Conservation (phyloP, 2,113 vertebrate species). For the Cheilinus undulatus region DNA sequence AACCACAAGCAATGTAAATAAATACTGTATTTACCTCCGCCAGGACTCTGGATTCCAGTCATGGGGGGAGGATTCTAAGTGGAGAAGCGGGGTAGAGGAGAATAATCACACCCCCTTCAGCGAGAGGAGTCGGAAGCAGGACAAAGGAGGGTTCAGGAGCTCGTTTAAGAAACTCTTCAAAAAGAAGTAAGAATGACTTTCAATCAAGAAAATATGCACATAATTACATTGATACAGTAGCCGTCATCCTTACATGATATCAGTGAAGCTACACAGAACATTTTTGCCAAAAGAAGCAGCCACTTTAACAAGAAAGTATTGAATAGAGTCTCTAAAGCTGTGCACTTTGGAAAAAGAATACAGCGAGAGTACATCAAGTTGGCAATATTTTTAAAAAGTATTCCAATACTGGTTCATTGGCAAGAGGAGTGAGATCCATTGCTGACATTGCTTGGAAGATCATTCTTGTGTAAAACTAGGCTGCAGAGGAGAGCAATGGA, state of each 20-base stretch:
- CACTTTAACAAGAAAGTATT: too few species aligned
- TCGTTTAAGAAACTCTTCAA: conserved; percentile 99
- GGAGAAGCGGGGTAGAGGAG: conserved; percentile 88
- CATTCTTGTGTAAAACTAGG: too few species aligned
- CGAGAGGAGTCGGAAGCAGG: conserved; percentile 92
- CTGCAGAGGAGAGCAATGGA: too few species aligned
- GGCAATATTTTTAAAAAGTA: too few species aligned
- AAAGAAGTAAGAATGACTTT: conserved; percentile 90
- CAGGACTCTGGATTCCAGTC: conserved; percentile 76
- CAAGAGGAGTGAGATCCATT: too few species aligned
- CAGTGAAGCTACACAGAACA: neutral
- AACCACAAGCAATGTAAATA: neutral
- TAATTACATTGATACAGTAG: neutral
- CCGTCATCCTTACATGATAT: neutral
- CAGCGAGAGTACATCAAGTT: too few species aligned
- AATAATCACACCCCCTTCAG: conserved; percentile 91
- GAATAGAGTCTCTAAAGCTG: too few species aligned
- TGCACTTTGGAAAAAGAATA: too few species aligned
- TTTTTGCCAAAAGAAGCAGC: too few species aligned
- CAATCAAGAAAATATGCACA: neutral
- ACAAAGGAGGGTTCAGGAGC: conserved; percentile 96
- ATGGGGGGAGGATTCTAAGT: conserved; percentile 80
- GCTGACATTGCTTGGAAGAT: too few species aligned
- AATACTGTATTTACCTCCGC: neutral
- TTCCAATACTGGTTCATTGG: too few species aligned